These are phyloP conservation scores for Ctenochaetus hawaiiensis DNA, from an alignment of 2,797 vertebrate genomes.

Conservation along the genomic window DNA sequence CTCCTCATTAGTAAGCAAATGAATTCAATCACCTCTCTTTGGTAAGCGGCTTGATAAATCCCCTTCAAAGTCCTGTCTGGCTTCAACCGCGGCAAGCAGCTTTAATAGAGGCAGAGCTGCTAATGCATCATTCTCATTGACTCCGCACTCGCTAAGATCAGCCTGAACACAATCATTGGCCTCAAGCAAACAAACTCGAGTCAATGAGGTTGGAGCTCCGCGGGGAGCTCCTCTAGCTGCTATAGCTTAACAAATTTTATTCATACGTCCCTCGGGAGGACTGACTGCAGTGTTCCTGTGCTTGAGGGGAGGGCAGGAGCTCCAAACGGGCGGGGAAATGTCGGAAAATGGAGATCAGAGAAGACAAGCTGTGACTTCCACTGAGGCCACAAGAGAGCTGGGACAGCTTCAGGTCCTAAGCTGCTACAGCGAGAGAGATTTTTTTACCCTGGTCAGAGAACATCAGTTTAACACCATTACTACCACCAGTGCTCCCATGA, in stretches of 20 bases:
- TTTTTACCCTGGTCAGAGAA: conserved; percentile 21
- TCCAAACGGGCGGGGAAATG: background rate
- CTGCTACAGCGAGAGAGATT: conserved; percentile 13
- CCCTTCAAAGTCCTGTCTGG: conserved; percentile 69
- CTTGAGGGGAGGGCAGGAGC: conserved; percentile 42
- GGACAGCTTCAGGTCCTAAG: background rate
- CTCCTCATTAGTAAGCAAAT: conserved; percentile 77
- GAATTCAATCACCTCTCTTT: conserved; percentile 77
- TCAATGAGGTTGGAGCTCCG: conserved; percentile 64
- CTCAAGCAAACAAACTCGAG: conserved; percentile 70
- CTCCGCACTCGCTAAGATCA: conserved; percentile 50
- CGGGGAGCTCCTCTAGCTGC: conserved; percentile 52
- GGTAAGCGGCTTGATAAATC: conserved; percentile 74
- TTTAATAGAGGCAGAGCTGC: conserved; percentile 69
- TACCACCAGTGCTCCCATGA: conserved; percentile 8
- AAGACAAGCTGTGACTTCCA: conserved; percentile 43
- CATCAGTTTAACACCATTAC: conserved; percentile 4
- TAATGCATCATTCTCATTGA: conserved; percentile 65
- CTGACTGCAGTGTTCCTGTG: conserved; percentile 36
- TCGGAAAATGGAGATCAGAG: conserved; percentile 50
- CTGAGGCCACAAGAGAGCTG: conserved; percentile 17
- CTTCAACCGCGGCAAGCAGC: conserved; percentile 55
- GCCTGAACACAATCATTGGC: conserved; percentile 52
- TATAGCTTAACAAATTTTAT: conserved; percentile 70
- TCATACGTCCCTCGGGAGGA: conserved; percentile 70